phyloP scores from a whole-genome alignment of 2,113 vertebrate species.

The Dromiciops gliroides region DNA sequence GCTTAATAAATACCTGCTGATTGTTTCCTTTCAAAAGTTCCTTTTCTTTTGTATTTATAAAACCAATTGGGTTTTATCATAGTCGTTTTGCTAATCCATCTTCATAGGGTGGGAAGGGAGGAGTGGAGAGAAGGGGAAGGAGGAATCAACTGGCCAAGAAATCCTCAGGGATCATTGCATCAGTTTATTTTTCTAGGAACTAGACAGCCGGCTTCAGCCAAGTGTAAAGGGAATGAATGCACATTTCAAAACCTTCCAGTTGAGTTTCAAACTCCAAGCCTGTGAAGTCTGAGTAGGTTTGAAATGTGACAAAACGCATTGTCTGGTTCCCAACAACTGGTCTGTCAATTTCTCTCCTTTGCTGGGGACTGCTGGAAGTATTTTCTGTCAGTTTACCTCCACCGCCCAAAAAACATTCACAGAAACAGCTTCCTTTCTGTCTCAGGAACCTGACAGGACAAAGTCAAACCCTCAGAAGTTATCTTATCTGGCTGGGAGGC shows the following conservation, averaged over 20 bases:
- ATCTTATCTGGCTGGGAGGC: slow-evolving; percentile 53
- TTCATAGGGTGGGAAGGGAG: background rate
- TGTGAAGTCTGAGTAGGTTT: slow-evolving; percentile 51
- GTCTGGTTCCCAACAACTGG: slow-evolving; percentile 41
- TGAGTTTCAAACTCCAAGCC: slow-evolving; percentile 40
- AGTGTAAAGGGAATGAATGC: slow-evolving; percentile 57
- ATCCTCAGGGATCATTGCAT: slow-evolving; percentile 54
- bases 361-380: background rate
- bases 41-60: slow-evolving; percentile 18
- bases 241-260: slow-evolving; percentile 62
- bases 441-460: background rate
- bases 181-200: slow-evolving; percentile 39
- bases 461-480: slow-evolving; percentile 3
- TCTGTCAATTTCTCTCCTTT: slow-evolving; percentile 32
- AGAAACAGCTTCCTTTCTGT: background rate
- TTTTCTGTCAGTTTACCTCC: background rate
- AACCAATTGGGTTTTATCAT: background rate
- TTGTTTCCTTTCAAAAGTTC: background rate
- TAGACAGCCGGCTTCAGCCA: slow-evolving; percentile 18
- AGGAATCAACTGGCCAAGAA: slow-evolving; percentile 15
- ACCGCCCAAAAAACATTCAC: background rate
- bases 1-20: background rate
- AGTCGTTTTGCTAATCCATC: background rate
- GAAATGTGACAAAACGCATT: slow-evolving; percentile 54
- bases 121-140: slow-evolving; percentile 28